Evolutionary conservation across 1,140 invertebrate genomes (phyloP).

Genomic region (Megalonaias nervosa): DNA sequence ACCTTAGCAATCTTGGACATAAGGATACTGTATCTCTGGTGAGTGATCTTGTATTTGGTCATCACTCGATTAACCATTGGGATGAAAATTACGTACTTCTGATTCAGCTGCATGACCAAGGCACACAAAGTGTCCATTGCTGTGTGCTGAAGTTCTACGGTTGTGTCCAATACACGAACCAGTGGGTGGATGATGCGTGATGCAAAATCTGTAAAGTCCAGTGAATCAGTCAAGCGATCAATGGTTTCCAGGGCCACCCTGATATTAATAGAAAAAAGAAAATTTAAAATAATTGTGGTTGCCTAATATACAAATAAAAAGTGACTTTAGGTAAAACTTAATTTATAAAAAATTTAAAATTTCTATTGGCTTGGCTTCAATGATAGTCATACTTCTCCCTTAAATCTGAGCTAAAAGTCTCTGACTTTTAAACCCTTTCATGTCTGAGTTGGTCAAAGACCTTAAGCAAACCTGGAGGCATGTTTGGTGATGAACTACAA

Average conservation of each 20-base stretch:
- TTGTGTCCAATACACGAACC: conserved; percentile 85
- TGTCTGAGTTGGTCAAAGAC: too few relatives aligned
- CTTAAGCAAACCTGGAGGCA: too few relatives aligned
- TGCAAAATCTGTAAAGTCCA: conserved; percentile 94
- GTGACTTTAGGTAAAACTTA: too few relatives aligned
- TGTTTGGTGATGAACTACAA: too few relatives aligned
- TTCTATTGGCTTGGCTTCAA: too few relatives aligned
- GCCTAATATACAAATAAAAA: too few relatives aligned
- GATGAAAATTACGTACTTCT: conserved; percentile 93
- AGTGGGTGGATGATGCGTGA: conserved; percentile 95
- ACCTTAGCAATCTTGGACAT: conserved; percentile 73
- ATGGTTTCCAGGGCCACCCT: conserved; percentile 91
- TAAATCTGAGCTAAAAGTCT: too few relatives aligned
- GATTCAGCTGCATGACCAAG: conserved; percentile 88
- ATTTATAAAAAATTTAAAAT: too few relatives aligned
- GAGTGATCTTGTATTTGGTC: conserved; percentile 85
- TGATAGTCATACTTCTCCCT: too few relatives aligned
- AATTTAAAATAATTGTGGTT: not conserved
- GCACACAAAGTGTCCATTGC: conserved; percentile 95
- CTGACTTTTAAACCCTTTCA: too few relatives aligned
- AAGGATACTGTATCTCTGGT: conserved; percentile 84
- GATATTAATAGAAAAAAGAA: conserved; percentile 29
- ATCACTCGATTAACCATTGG: conserved; percentile 91
- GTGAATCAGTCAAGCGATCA: conserved; percentile 88
- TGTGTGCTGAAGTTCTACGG: conserved; percentile 81